Conservation (phyloP, 2,797 vertebrate genomes). For the Molossus alvarezi region DNA sequence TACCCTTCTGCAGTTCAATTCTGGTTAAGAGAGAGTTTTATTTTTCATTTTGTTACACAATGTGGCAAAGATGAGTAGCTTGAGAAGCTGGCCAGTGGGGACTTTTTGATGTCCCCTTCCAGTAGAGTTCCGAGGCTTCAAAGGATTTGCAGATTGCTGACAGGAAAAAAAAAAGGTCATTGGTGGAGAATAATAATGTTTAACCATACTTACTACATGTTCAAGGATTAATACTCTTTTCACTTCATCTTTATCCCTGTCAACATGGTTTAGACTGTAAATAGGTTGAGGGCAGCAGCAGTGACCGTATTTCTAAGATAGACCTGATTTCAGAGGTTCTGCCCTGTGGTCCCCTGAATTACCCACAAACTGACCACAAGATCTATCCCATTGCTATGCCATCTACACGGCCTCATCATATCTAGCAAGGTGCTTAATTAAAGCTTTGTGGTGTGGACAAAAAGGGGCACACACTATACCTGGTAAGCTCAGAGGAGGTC, state of each 20-base stretch:
- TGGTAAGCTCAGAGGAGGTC: neutral
- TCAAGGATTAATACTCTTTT: conserved; percentile 25
- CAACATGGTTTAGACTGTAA: neutral
- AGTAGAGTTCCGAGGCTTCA: neutral
- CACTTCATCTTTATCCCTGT: neutral
- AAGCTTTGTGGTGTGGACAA: neutral
- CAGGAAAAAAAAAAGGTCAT: neutral
- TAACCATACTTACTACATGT: neutral
- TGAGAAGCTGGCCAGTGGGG: neutral
- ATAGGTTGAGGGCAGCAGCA: neutral
- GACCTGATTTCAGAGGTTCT: neutral
- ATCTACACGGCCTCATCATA: neutral
- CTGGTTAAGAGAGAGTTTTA: neutral
- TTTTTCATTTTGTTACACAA: conserved; percentile 53
- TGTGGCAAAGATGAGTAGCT: neutral
- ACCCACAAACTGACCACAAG: neutral
- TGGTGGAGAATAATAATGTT: conserved; percentile 15
- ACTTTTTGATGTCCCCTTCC: neutral
- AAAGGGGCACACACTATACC: neutral
- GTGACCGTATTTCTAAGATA: neutral
- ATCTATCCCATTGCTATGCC: neutral
- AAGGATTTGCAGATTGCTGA: neutral
- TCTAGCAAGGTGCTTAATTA: conserved; percentile 22
- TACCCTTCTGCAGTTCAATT: neutral
- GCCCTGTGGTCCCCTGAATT: neutral